Percentiles rank a stretch among this genome's conserved stretches.
Conservation (phyloP, 2,113 vertebrate species). For the Gorsachius goisagi region DNA sequence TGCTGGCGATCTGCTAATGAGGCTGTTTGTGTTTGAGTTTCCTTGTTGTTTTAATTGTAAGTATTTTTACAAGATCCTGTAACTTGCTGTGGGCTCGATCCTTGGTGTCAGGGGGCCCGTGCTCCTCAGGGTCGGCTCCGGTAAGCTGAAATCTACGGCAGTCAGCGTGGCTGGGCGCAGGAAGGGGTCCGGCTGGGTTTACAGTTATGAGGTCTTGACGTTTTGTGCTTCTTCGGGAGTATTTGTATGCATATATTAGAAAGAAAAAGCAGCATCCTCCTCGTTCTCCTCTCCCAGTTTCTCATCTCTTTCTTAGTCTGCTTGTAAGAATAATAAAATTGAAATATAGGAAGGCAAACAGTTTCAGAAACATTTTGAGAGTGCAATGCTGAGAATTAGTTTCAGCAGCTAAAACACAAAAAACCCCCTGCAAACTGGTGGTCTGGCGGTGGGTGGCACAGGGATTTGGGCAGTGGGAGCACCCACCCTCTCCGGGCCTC, state of each 20-base stretch:
- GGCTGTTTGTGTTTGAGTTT: background rate
- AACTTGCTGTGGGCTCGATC: background rate
- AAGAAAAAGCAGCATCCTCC: background rate
- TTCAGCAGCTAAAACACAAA: background rate
- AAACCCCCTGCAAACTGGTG: background rate
- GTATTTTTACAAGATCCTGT: background rate
- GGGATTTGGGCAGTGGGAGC: background rate
- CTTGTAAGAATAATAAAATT: background rate
- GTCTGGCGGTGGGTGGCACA: background rate
- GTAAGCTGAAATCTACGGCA: background rate
- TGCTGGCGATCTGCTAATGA: constrained; percentile 8
- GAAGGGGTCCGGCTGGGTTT: background rate
- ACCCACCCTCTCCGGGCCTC: background rate
- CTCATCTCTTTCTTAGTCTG: background rate
- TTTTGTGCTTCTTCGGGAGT: background rate
- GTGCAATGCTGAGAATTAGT: background rate
- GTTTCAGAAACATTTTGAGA: background rate
- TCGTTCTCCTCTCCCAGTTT: background rate
- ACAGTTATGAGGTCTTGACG: background rate
- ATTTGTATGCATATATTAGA: background rate
- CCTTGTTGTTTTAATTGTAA: background rate
- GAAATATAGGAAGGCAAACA: background rate
- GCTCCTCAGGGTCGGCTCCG: rapidly evolving
- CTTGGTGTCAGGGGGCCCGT: background rate
- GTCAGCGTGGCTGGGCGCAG: background rate